Base-by-base conservation (phyloP, 1,140 invertebrate species). In the Philaenus spumarius region DNA sequence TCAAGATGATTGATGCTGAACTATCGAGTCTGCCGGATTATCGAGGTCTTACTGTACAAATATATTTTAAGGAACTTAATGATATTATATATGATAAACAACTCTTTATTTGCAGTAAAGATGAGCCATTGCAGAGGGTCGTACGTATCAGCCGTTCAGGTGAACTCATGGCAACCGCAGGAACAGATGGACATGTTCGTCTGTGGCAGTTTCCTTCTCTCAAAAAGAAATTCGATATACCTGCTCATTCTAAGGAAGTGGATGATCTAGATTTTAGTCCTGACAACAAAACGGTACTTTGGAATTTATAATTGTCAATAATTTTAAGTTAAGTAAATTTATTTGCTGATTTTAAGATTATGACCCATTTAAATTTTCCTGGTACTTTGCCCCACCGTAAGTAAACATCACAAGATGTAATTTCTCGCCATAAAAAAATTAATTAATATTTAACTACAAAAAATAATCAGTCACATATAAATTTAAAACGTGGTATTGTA, bases 221-320 rank as follows among this genome's bases (percentile, higher is more conserved):
- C 2, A 59, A 59, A 43, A 56, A 37, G n/a, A 62, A 82, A 17
- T 77, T 80, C 64, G 83, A 87, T 60, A 74, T 96, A 19, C 72
- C 82, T 61, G 84, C 80, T 24, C 90, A 93, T 66, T 79, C 73
- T 26, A 86, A 86, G 72, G 90, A 93, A 77, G 85, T 97, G 57
- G 93, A 96, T 72, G 93, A 97, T 72, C 69, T 97, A 37, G 92
- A 95, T 74, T 88, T 97, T 69, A 90, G 86, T 75, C 82, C 85
- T 1, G 80, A 83, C 69, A 82, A 86, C 55, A 84, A 81, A 62
- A 78, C 78, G 68, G 80, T 82, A 71, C n/a, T n/a, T n/a, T 37
- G 35, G 35, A 37, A 37, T 37, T 9, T 37, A n/a, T n/a, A n/a
- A n/a, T n/a, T n/a, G n/a, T n/a, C n/a, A n/a, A n/a, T n/a, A n/a